Conservation (phyloP, 2,113 vertebrate species). For the Megaceryle torquata region DNA sequence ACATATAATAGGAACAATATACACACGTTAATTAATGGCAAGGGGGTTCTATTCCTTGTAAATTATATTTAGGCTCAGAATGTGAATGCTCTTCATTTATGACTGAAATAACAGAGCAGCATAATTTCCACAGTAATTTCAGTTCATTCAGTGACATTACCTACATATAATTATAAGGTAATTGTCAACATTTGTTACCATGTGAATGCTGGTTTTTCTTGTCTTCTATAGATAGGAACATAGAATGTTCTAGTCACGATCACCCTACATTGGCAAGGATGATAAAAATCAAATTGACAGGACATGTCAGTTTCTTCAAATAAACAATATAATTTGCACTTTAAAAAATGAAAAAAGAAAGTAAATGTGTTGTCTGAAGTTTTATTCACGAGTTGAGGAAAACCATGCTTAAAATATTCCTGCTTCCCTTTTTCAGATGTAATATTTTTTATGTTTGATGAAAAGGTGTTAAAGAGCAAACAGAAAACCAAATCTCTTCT, state of each 20-base stretch:
- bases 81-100: constrained; percentile 61
- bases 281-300: constrained; percentile 55
- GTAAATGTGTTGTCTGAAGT: constrained; percentile 53
- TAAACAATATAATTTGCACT: constrained; percentile 41
- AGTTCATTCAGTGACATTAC: constrained; percentile 80
- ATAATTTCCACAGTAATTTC: constrained; percentile 79
- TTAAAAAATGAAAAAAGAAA: constrained; percentile 30
- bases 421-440: neutral
- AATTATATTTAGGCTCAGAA: constrained; percentile 67
- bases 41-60: constrained; percentile 49
- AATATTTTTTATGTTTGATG: neutral
- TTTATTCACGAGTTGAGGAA: constrained; percentile 23
- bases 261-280: constrained; percentile 25
- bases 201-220: constrained; percentile 42
- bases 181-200: constrained; percentile 76
- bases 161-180: constrained; percentile 81
- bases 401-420: constrained; percentile 3
- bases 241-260: constrained; percentile 38
- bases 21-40: constrained; percentile 50
- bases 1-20: neutral
- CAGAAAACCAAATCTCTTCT: neutral
- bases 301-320: constrained; percentile 31
- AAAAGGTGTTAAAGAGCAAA: neutral
- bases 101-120: constrained; percentile 68
- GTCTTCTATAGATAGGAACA: constrained; percentile 30